A percentile compares a stretch with the other conserved stretches of the same genome.
These are phyloP conservation scores for Grus americana DNA, from an alignment of 2,113 vertebrate species.

Conservation along the genomic window DNA sequence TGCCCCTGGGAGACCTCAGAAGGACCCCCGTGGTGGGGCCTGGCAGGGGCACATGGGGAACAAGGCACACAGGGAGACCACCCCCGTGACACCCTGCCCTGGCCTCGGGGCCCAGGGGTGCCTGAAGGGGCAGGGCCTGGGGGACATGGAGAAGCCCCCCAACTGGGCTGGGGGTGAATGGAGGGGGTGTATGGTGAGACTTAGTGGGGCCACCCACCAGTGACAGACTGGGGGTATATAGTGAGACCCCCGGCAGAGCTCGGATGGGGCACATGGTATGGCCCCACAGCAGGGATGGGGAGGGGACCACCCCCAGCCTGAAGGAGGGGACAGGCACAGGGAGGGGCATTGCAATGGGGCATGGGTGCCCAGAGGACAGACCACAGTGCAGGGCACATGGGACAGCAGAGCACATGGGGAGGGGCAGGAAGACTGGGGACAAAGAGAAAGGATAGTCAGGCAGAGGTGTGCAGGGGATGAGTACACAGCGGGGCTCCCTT, in stretches of 20 bases:
- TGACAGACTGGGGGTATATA: too few species aligned
- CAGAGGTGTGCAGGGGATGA: accelerated
- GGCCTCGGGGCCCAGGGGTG: neutral
- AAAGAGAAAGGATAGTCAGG: neutral
- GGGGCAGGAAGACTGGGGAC: neutral
- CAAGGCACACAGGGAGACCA: accelerated
- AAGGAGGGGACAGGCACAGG: neutral
- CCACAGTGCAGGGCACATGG: neutral
- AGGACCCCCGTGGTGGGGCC: neutral
- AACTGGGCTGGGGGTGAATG: too few species aligned
- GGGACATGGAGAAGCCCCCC: neutral
- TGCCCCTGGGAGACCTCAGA: neutral
- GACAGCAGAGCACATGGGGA: neutral
- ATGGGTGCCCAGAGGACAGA: neutral
- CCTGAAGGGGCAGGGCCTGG: neutral
- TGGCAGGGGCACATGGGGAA: accelerated
- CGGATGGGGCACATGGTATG: neutral
- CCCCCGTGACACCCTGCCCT: neutral
- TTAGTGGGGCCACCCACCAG: too few species aligned
- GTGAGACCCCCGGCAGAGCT: neutral
- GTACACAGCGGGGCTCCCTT: neutral
- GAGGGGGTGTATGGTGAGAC: neutral
- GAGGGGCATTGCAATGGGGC: neutral
- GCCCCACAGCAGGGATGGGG: too few species aligned
- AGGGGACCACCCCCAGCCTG: neutral